Base-by-base conservation (phyloP, 2,797 vertebrate species). In the Falco naumanni region DNA sequence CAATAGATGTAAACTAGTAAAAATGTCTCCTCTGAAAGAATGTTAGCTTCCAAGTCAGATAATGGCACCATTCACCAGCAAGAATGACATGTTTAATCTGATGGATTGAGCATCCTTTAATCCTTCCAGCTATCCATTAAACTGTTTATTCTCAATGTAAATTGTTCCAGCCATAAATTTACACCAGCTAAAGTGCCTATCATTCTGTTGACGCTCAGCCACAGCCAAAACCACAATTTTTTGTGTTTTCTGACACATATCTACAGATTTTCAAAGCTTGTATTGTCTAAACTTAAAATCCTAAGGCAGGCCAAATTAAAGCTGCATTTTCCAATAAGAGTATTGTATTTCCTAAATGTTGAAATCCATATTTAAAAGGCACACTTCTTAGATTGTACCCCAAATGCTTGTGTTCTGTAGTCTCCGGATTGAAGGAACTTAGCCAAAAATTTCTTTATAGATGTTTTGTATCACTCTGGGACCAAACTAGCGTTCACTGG, bases 111-210 rank as follows among this genome's bases (percentile, higher is more conserved):
- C 90, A 92, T 91, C 87, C 91, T 96, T 97, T 97, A 95, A 96
- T 97, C 89, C 96, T 92, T 76, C 95, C 90, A 91, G 80, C 88
- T 66, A 84, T 89, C 87, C 95, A 95, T 96, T 96, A 84, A 96
- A 90, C 60, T 96, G 96, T 96, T 97, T 97, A 95, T 85, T 72
- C 93, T 77, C 72, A 88, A 7, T 4, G 60, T 96, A 96, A 97
- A 96, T 96, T 24, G 65, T 94, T 90, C 92, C 94, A 96, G 90
- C 82, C 86, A 87, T 91, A 94, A 96, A 96, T 96, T 95, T 86
- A 93, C 97, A 89, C 80, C 24, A 0, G 37, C 48, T 89, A 8
- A 96, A 86, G 89, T 96, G 91, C 72, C 91, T 75, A 85, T 91
- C 83, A 53, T 88, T 71, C 61, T 78, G 50, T 45, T 65, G 65